Conservation (phyloP, 2,113 vertebrate genomes). For the Illadopsis cleaveri region DNA sequence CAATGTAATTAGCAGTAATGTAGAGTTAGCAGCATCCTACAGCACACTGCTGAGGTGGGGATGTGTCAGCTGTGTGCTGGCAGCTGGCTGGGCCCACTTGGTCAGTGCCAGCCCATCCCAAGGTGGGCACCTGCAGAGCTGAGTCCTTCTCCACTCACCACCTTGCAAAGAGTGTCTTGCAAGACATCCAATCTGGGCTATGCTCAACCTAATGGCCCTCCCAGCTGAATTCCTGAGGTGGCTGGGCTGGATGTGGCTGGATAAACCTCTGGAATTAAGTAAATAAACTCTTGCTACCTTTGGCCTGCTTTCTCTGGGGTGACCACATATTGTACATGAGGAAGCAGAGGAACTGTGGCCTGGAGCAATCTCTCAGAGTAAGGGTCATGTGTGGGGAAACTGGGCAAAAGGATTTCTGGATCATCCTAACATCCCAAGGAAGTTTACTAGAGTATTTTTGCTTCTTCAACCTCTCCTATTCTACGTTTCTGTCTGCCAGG, state of each 20-base stretch:
- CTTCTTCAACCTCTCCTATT: neutral
- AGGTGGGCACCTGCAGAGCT: neutral
- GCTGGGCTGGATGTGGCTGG: neutral
- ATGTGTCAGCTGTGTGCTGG: neutral
- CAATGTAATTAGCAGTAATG: too few species aligned
- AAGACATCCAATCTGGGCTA: accelerated
- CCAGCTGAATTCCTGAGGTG: neutral
- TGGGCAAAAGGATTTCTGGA: slow-evolving; percentile 18
- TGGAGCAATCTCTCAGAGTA: neutral
- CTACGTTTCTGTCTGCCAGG: neutral
- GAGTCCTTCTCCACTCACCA: neutral
- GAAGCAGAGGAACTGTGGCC: neutral
- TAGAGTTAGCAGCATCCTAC: neutral
- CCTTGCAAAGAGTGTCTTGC: neutral
- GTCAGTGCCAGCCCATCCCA: neutral
- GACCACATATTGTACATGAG: accelerated
- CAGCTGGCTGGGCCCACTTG: neutral
- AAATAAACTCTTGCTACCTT: neutral
- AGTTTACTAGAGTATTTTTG: neutral
- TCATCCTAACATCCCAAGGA: neutral
- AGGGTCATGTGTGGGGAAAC: slow-evolving; percentile 29
- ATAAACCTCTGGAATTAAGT: neutral
- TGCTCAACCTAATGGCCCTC: neutral
- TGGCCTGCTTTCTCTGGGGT: neutral
- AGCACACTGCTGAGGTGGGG: neutral